These are phyloP conservation scores for Bombus vancouverensis DNA, from an alignment of 1,140 invertebrate species.

Conservation along the genomic window DNA sequence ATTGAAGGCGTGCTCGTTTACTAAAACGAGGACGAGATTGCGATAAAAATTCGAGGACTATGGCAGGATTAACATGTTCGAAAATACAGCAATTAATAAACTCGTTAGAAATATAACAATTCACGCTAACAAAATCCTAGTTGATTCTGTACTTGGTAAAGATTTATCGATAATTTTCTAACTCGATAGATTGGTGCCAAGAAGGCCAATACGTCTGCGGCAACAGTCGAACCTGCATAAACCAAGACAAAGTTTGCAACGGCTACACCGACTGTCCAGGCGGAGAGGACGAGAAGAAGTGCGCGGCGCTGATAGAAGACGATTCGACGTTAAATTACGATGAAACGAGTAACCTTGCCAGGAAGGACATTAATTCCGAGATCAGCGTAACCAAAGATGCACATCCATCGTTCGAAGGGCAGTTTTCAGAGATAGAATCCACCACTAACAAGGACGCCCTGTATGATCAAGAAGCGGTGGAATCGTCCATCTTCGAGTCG, in stretches of 20 bases:
- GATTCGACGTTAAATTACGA: slow-evolving; percentile 52
- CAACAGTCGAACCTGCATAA: slow-evolving; percentile 87
- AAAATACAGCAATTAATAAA: neutral
- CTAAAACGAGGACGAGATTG: too few relatives aligned
- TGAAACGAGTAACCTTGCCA: neutral
- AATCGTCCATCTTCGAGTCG: slow-evolving; percentile 69
- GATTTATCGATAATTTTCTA: neutral
- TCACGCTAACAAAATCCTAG: neutral
- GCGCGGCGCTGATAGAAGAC: slow-evolving; percentile 82
- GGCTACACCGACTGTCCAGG: slow-evolving; percentile 89
- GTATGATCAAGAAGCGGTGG: slow-evolving; percentile 68
- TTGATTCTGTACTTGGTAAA: neutral
- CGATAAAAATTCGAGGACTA: too few relatives aligned
- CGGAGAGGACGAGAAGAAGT: slow-evolving; percentile 92
- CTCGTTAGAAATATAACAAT: neutral
- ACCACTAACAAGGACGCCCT: slow-evolving; percentile 33
- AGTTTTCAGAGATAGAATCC: slow-evolving; percentile 42
- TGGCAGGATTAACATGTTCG: neutral
- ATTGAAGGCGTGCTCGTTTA: too few relatives aligned
- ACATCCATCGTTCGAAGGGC: neutral
- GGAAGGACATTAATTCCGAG: neutral
- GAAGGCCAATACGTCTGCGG: slow-evolving; percentile 89
- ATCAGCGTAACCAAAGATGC: neutral
- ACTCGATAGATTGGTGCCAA: slow-evolving; percentile 87
- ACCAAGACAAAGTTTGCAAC: slow-evolving; percentile 88